phyloP scores from a whole-genome alignment of 2,888 invertebrate genomes.

The Caenorhabditis imperialis region DNA sequence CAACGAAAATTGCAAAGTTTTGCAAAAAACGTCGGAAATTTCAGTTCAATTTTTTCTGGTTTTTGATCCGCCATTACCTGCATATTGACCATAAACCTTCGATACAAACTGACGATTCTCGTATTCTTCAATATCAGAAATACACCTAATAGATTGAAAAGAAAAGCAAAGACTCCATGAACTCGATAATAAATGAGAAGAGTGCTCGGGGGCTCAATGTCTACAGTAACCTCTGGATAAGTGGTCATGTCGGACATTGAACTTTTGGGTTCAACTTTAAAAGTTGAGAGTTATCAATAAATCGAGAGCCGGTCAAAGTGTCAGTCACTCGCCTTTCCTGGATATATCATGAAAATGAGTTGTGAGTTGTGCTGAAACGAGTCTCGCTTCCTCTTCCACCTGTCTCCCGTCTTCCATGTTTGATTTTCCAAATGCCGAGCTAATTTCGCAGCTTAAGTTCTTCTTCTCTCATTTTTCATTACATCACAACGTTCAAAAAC shows the following conservation, averaged over 20 bases:
- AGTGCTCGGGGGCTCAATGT: conserved; percentile 4
- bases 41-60: too few species aligned
- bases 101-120: conserved; percentile 19
- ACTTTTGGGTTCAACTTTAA: too few species aligned
- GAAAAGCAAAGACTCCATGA: conserved; percentile 28
- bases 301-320: too few species aligned
- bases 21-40: too few species aligned
- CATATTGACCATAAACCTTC: conserved; percentile 39
- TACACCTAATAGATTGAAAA: conserved; percentile 36
- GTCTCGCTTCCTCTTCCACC: conserved; percentile 7
- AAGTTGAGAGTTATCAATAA: too few species aligned
- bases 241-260: conserved; percentile 18
- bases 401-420: conserved; percentile 6
- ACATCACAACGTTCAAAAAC: conserved; percentile 45
- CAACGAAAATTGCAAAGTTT: too few species aligned
- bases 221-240: conserved; percentile 33
- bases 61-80: conserved; percentile 23
- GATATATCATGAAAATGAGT: not conserved
- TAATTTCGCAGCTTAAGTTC: not conserved
- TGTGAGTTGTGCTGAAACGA: conserved; percentile 6
- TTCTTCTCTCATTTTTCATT: conserved; percentile 1
- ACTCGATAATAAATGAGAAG: conserved; percentile 28
- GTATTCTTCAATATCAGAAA: conserved; percentile 32
- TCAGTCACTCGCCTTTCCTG: not conserved
- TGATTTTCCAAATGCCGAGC: not conserved